Conservation (phyloP, 2,113 vertebrate genomes). For the Muntiacus muntjak region DNA sequence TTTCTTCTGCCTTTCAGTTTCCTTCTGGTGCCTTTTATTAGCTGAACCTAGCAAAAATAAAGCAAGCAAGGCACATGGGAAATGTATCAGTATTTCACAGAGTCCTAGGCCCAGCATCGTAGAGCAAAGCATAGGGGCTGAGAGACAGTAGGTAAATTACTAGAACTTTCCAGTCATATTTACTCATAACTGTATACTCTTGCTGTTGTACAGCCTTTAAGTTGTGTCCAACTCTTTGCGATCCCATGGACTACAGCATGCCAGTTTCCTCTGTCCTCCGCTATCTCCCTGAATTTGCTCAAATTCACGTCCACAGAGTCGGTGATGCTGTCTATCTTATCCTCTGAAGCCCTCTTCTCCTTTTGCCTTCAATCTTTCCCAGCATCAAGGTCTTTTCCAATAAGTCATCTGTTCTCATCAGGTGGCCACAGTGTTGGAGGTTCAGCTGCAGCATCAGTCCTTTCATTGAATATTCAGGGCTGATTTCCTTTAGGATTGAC, state of each 20-base stretch:
- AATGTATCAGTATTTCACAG: background rate
- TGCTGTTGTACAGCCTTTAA: background rate
- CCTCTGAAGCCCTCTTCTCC: background rate
- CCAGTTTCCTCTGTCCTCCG: background rate
- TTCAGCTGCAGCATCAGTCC: background rate
- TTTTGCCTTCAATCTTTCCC: background rate
- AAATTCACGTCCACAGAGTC: background rate
- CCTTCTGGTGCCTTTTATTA: background rate
- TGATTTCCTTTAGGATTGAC: background rate
- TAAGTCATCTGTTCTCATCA: background rate
- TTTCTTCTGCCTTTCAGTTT: background rate
- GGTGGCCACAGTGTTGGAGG: background rate
- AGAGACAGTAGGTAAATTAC: background rate
- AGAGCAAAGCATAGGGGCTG: background rate
- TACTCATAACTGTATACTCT: background rate
- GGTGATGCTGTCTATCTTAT: background rate
- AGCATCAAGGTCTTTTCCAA: background rate
- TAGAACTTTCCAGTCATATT: background rate
- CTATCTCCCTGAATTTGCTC: background rate
- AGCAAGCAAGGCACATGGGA: background rate
- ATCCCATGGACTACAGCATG: background rate
- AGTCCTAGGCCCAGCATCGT: background rate
- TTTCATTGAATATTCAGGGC: background rate
- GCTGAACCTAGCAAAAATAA: background rate
- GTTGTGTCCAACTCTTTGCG: background rate